These are phyloP conservation scores for Cariama cristata DNA, from an alignment of 2,113 vertebrate species.

Conservation along the genomic window DNA sequence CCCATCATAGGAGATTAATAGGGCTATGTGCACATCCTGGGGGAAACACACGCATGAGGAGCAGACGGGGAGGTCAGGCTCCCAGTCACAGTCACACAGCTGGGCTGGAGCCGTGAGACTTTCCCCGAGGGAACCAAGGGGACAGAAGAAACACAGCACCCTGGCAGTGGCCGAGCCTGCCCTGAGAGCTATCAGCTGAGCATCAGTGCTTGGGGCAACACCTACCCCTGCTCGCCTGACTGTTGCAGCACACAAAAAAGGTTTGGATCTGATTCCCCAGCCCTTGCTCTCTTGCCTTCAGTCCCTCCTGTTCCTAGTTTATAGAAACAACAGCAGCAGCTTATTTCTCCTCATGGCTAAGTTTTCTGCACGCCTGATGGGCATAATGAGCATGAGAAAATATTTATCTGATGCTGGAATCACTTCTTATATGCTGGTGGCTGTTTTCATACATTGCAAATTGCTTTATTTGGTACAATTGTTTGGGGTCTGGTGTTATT, in stretches of 20 bases:
- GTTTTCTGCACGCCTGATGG: neutral
- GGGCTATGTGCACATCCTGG: neutral
- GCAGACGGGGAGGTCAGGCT: neutral
- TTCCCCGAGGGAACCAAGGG: neutral
- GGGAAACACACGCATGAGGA: neutral
- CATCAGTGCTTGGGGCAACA: neutral
- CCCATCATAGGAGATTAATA: fast-evolving
- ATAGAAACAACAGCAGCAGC: neutral
- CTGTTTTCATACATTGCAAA: slow-evolving; percentile 1
- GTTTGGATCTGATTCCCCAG: neutral
- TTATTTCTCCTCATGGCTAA: neutral
- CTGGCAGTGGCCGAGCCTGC: fast-evolving
- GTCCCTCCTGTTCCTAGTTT: neutral
- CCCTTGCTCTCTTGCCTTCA: neutral
- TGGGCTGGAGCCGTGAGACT: neutral
- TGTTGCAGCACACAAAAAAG: fast-evolving
- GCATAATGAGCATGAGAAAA: neutral
- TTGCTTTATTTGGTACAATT: neutral
- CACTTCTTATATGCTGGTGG: neutral
- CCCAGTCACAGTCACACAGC: neutral
- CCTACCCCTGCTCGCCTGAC: neutral
- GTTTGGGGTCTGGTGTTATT: neutral
- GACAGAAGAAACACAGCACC: neutral
- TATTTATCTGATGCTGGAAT: neutral
- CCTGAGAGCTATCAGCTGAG: neutral